phyloP scores from a whole-genome alignment of 1,140 invertebrate species.

The Cataglyphis hispanica region DNA sequence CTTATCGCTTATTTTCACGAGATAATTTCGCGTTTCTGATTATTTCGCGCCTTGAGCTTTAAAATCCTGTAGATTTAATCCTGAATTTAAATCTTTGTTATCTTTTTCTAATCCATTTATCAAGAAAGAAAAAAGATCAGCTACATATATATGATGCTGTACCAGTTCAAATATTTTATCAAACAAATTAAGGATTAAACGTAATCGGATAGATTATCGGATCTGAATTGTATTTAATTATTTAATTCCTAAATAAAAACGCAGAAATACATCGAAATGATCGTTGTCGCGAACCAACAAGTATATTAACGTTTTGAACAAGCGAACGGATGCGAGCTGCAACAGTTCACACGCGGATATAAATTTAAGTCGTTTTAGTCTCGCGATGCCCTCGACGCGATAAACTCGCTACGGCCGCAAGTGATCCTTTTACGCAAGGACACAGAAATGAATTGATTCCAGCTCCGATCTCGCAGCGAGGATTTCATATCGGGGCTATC shows the following conservation, averaged over 20 bases:
- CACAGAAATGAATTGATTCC: conserved; percentile 28
- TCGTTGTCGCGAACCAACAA: conserved; percentile 31
- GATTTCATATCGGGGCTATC: conserved; percentile 5
- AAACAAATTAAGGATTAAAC: not conserved
- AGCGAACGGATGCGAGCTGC: not conserved
- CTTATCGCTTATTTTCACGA: too few relatives aligned
- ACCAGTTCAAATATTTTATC: not conserved
- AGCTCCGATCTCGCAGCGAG: not conserved
- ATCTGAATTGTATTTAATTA: not conserved
- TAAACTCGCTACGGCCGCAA: conserved; percentile 28
- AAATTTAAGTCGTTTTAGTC: conserved; percentile 42
- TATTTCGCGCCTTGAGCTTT: too few relatives aligned
- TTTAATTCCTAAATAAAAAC: not conserved
- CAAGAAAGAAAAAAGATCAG: too few relatives aligned
- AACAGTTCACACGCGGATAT: conserved; percentile 31
- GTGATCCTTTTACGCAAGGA: conserved; percentile 35
- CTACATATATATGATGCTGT: too few relatives aligned
- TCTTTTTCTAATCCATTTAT: too few relatives aligned
- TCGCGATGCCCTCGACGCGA: conserved; percentile 10
- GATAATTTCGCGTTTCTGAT: too few relatives aligned
- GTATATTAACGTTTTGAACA: conserved; percentile 24
- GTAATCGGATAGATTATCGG: not conserved
- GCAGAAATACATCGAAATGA: not conserved
- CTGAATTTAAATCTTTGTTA: too few relatives aligned
- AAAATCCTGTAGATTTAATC: too few relatives aligned